These are phyloP conservation scores for Spinibarbus caldwelli DNA, from an alignment of 2,797 vertebrate genomes.

Conservation along the genomic window DNA sequence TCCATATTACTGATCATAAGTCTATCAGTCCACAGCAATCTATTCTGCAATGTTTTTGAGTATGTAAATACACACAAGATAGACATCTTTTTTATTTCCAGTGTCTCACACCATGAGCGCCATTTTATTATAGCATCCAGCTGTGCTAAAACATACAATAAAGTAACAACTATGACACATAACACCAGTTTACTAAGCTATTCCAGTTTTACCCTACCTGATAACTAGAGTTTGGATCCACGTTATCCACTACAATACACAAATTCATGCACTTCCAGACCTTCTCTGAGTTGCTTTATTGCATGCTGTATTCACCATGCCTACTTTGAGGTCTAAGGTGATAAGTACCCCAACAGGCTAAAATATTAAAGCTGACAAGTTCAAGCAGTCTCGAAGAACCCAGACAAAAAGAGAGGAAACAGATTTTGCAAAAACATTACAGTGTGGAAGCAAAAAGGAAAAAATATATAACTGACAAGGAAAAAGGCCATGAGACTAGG, in stretches of 20 bases:
- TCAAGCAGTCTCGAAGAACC: not conserved
- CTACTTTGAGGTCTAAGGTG: not conserved
- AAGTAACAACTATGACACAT: not conserved
- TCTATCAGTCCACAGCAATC: not conserved
- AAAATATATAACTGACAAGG: conserved; percentile 1
- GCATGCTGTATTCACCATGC: not conserved
- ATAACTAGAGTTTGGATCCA: not conserved
- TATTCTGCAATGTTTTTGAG: not conserved
- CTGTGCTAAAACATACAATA: not conserved
- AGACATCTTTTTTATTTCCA: not conserved
- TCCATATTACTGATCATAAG: not conserved
- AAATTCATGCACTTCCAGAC: not conserved
- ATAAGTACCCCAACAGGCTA: conserved; percentile 46
- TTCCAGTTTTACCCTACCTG: not conserved
- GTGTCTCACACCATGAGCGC: not conserved
- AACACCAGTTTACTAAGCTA: not conserved
- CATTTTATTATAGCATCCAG: not conserved
- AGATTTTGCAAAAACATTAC: conserved; percentile 29
- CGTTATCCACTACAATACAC: not conserved
- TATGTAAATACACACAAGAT: not conserved
- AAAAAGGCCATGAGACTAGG: conserved; percentile 22
- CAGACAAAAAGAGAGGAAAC: conserved; percentile 1
- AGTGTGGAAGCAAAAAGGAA: conserved; percentile 33
- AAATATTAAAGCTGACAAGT: conserved; percentile 42
- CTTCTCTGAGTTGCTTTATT: not conserved